Percentiles rank a stretch among this genome's conserved stretches.
These are phyloP conservation scores for Agrilus biguttatus DNA, from an alignment of 2,888 invertebrate species.

Conservation along the genomic window DNA sequence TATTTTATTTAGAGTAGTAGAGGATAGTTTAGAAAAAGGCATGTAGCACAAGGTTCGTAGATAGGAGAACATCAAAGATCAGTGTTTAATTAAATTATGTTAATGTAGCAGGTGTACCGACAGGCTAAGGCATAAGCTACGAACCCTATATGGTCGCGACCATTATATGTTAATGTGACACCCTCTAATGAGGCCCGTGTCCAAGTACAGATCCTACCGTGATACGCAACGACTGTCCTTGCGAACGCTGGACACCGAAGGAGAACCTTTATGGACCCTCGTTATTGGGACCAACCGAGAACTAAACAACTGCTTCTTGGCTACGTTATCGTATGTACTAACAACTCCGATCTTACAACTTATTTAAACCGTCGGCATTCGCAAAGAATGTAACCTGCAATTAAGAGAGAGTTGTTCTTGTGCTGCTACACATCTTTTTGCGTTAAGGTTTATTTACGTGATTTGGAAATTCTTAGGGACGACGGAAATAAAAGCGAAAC, in stretches of 20 bases:
- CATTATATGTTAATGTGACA: slow-evolving; percentile 24
- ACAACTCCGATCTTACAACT: slow-evolving; percentile 15
- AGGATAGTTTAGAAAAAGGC: too few species aligned
- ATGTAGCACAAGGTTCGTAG: too few species aligned
- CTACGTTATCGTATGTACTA: slow-evolving; percentile 10
- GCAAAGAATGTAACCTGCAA: too few species aligned
- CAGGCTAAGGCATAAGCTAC: slow-evolving; percentile 9
- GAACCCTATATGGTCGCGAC: slow-evolving; percentile 12
- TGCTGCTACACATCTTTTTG: too few species aligned
- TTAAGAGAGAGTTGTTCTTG: too few species aligned
- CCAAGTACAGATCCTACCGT: slow-evolving; percentile 15
- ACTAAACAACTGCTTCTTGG: slow-evolving; percentile 6
- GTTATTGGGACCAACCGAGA: slow-evolving; percentile 5
- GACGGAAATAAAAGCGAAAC: too few species aligned
- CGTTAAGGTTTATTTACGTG: too few species aligned
- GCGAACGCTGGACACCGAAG: slow-evolving; percentile 13
- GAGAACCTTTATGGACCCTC: slow-evolving; percentile 5
- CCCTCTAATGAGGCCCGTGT: slow-evolving; percentile 20
- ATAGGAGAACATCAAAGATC: too few species aligned
- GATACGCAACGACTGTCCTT: slow-evolving; percentile 6
- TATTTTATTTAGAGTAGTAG: too few species aligned
- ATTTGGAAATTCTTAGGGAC: too few species aligned
- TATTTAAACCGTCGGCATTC: slow-evolving; percentile 12
- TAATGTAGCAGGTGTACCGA: slow-evolving; percentile 13
- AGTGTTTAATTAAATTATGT: slow-evolving; percentile 17